These are phyloP conservation scores for Lepus timidus DNA, from an alignment of 2,113 vertebrate species.

Conservation along the genomic window DNA sequence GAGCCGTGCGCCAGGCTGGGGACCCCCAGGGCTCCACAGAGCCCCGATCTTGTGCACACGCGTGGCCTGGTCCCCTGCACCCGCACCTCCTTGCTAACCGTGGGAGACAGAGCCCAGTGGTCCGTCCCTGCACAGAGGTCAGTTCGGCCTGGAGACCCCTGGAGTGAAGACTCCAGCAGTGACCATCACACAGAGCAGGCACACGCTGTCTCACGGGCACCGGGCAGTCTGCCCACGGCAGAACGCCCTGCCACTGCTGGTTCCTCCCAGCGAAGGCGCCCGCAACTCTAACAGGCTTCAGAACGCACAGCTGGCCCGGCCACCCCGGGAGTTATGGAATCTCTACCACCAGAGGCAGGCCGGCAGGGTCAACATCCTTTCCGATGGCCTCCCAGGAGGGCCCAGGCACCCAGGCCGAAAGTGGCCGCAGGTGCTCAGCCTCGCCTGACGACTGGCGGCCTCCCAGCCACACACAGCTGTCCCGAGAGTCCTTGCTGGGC, in stretches of 20 bases:
- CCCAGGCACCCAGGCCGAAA: neutral
- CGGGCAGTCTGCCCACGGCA: conserved; percentile 53
- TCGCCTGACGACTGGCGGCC: neutral
- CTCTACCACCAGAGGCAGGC: conserved; percentile 18
- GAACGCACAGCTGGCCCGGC: conserved; percentile 56
- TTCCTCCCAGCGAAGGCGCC: neutral
- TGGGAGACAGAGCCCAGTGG: conserved; percentile 78
- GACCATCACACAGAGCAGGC: neutral
- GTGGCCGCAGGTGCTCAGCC: neutral
- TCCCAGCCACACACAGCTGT: neutral
- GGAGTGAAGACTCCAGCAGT: conserved; percentile 74
- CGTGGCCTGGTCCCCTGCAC: neutral
- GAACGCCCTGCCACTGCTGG: neutral
- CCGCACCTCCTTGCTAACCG: neutral
- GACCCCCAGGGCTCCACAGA: neutral
- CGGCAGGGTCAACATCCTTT: conserved; percentile 43
- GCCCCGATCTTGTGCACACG: neutral
- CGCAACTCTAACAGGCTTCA: conserved; percentile 17
- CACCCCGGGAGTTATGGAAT: neutral
- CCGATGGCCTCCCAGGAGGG: neutral
- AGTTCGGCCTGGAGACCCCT: neutral
- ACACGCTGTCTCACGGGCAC: conserved; percentile 44
- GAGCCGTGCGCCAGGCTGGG: neutral
- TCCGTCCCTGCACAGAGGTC: conserved; percentile 83
- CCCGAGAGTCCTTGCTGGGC: neutral